These are phyloP conservation scores for Ochlodes sylvanus DNA, from an alignment of 2,888 invertebrate genomes.

Conservation along the genomic window DNA sequence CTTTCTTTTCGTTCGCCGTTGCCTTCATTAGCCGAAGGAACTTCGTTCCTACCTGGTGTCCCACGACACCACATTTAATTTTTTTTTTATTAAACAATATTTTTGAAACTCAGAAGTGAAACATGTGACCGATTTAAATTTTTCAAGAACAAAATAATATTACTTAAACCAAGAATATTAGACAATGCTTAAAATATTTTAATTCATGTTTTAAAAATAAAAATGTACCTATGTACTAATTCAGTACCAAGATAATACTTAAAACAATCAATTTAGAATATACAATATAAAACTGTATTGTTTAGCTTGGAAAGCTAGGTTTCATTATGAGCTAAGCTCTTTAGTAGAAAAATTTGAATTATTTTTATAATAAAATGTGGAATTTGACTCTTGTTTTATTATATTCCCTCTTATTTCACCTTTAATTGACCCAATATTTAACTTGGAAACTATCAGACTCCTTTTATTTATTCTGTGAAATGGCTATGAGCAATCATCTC, in stretches of 20 bases:
- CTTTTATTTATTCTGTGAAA: too few relatives aligned
- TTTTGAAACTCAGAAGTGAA: neutral
- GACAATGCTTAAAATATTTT: neutral
- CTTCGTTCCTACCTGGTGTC: too few relatives aligned
- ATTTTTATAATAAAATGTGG: slow-evolving; percentile 79
- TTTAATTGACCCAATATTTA: neutral
- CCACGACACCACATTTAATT: too few relatives aligned
- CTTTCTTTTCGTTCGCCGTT: too few relatives aligned
- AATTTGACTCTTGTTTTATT: slow-evolving; percentile 49
- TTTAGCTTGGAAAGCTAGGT: slow-evolving; percentile 74
- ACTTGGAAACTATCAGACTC: slow-evolving; percentile 1
- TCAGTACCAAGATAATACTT: slow-evolving; percentile 40
- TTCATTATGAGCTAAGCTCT: slow-evolving; percentile 73
- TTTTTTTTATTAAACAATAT: neutral
- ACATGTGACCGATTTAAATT: too few relatives aligned
- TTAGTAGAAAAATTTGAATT: slow-evolving; percentile 75
- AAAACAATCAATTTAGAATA: slow-evolving; percentile 41
- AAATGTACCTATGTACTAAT: slow-evolving; percentile 12
- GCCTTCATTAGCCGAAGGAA: too few relatives aligned
- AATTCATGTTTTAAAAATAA: slow-evolving; percentile 5
- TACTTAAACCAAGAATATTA: too few relatives aligned
- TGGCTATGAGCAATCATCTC: too few relatives aligned
- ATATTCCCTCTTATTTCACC: slow-evolving; percentile 7
- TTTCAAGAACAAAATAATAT: neutral
- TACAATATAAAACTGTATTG: slow-evolving; percentile 37